These are phyloP conservation scores for Drosophila mojavensis DNA, from an alignment of 1,140 invertebrate genomes.

Conservation along the genomic window DNA sequence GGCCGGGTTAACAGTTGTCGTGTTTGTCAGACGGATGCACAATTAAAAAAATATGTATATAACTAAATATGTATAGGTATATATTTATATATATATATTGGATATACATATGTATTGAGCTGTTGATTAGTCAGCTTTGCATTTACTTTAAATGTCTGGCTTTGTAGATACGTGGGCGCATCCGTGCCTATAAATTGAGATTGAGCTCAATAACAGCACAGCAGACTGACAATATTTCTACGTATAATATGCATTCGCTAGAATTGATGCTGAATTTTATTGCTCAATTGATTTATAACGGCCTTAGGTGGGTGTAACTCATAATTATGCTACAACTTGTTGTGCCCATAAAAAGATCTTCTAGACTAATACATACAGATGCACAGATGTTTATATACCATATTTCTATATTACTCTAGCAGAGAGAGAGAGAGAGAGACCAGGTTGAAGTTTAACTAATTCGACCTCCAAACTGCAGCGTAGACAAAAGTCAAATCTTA, in stretches of 20 bases:
- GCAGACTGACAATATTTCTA: constrained; percentile 49
- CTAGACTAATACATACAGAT: constrained; percentile 9
- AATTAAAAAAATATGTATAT: constrained; percentile 45
- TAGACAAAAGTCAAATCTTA: constrained; percentile 32
- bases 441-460: constrained; percentile 50
- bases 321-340: constrained; percentile 13
- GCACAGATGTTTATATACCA: too few relatives aligned
- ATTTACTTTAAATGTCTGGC: constrained; percentile 50
- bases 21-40: constrained; percentile 61
- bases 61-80: not conserved
- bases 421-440: constrained; percentile 16
- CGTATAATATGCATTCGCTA: constrained; percentile 16
- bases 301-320: constrained; percentile 62
- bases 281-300: constrained; percentile 75
- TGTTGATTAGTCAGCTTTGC: constrained; percentile 68
- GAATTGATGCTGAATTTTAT: constrained; percentile 47
- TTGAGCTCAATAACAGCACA: constrained; percentile 41
- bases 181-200: constrained; percentile 14
- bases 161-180: constrained; percentile 67
- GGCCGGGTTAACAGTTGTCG: constrained; percentile 32
- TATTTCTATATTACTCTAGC: constrained; percentile 2
- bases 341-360: constrained; percentile 14
- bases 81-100: constrained; percentile 10
- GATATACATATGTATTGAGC: constrained; percentile 23
- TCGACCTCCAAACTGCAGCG: constrained; percentile 58